Evolutionary conservation across 1,140 invertebrate genomes (phyloP), one percentile per base, ranked within the genome.

Genomic region (Drosophila baimaii): DNA sequence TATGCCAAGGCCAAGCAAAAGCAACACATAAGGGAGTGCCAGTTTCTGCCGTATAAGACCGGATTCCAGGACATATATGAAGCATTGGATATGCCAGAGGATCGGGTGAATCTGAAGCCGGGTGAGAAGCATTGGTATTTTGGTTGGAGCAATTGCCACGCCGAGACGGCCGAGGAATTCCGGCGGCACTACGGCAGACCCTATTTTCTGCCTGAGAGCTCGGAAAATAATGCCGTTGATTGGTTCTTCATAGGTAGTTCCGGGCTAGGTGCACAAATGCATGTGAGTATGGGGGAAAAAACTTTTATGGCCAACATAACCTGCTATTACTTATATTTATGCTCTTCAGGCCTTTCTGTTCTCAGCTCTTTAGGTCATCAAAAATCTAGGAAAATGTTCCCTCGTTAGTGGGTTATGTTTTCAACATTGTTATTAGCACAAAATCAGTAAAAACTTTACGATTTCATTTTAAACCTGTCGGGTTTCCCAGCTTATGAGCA

Each of bases 191-290:
- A 99, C 90, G 91, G 93, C 0, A 92, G 95, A 31, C 98, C 98
- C 0, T 98, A 98, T 88, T 99, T 99, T 91, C 93, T 99, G 6
- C 97, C 98, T 0, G 92, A 92, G 43, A 94, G 94, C 2, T 95
- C 97, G 0, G 97, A 98, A 91, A 96, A 95, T 71, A 96, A 97
- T 81, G 95, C 95, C 55, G 95, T 96, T 0, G 97, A 98, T 92
- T 99, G 98, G 98, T 97, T 99, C 75, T 99, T 99, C 88, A 98
- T 99, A 95, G 98, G 98, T 0, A 97, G 96, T 33, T 95, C 96
- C 1, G 98, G 98, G 37, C 95, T 97, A 90, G 98, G 98, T 0
- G 98, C 98, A 1, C 96, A 98, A 77, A 96, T 99, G 95, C 98
- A 99, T 92, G 97, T 98, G 93, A 94, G 88, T 77, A 52, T n/a